A percentile compares a stretch with the other conserved stretches of the same genome.
These are phyloP conservation scores for Bombyx huttoni DNA, from an alignment of 2,888 invertebrate genomes.

Conservation along the genomic window DNA sequence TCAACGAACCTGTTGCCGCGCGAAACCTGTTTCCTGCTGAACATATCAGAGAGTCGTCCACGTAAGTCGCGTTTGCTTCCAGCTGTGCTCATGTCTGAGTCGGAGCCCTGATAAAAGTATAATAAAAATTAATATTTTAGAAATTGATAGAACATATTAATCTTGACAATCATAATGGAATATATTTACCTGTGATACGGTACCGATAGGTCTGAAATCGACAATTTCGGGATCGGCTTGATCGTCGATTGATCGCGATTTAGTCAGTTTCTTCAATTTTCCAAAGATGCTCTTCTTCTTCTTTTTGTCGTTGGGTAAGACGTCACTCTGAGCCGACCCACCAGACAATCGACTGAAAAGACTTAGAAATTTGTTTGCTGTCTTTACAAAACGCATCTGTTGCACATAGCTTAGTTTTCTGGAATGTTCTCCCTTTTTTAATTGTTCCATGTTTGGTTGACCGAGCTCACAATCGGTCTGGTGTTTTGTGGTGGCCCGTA, in stretches of 20 bases:
- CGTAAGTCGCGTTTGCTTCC: slow-evolving; percentile 85
- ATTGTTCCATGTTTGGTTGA: too few relatives aligned
- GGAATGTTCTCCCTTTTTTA: too few relatives aligned
- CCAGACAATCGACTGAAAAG: slow-evolving; percentile 79
- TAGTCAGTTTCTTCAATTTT: slow-evolving; percentile 87
- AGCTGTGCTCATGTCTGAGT: slow-evolving; percentile 78
- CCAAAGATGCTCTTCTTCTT: slow-evolving; percentile 87
- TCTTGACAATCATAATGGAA: too few relatives aligned
- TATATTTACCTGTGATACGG: slow-evolving; percentile 60
- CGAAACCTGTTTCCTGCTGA: slow-evolving; percentile 78
- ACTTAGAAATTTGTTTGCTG: background rate
- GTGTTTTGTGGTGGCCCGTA: too few relatives aligned
- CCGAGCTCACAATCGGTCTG: too few relatives aligned
- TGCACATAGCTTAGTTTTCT: too few relatives aligned
- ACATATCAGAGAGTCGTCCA: slow-evolving; percentile 86
- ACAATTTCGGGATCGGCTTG: slow-evolving; percentile 57
- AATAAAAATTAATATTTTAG: background rate
- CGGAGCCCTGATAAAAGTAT: slow-evolving; percentile 70
- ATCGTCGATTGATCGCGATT: slow-evolving; percentile 86
- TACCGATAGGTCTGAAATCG: slow-evolving; percentile 63
- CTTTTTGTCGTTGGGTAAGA: slow-evolving; percentile 81
- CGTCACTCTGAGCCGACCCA: slow-evolving; percentile 89
- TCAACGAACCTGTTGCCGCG: slow-evolving; percentile 76
- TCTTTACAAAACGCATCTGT: too few relatives aligned
- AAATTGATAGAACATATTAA: background rate